These are phyloP conservation scores for Scolopax rusticola DNA, from an alignment of 2,797 vertebrate genomes.

Conservation along the genomic window DNA sequence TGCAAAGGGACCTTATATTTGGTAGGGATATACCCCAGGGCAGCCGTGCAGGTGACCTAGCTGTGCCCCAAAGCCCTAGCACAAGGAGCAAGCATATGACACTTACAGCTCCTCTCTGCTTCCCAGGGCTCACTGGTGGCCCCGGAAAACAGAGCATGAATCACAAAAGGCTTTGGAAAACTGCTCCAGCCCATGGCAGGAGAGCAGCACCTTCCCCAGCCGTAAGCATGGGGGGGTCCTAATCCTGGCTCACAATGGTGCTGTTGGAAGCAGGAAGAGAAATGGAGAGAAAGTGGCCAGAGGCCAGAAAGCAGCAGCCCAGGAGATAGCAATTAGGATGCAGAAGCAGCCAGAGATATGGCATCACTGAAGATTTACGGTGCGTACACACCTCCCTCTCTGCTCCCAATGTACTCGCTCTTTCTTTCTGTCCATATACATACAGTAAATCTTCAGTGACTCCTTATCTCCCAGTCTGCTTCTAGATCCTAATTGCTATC, in stretches of 20 bases:
- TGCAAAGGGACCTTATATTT: not conserved
- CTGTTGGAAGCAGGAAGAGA: not conserved
- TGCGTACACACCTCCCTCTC: conserved; percentile 67
- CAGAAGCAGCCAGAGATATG: conserved; percentile 56
- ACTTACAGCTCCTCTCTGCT: not conserved
- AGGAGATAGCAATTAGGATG: conserved; percentile 66
- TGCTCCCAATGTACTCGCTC: conserved; percentile 53
- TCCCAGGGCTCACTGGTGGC: not conserved
- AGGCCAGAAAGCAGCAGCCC: conserved; percentile 35
- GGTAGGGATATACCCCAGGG: not conserved
- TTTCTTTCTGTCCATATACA: conserved; percentile 70
- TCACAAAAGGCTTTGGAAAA: not conserved
- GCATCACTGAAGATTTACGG: conserved; percentile 67
- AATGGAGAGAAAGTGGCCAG: conserved; percentile 23
- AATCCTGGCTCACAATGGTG: not conserved
- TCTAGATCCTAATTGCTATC: conserved; percentile 75
- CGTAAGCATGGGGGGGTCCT: accelerated
- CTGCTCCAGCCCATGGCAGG: accelerated
- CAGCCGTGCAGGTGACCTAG: not conserved
- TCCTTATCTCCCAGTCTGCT: conserved; percentile 74
- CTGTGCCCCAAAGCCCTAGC: not conserved
- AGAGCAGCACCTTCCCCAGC: not conserved
- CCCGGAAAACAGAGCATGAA: not conserved
- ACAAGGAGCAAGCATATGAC: not conserved
- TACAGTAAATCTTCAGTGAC: conserved; percentile 73